These are phyloP conservation scores for Latheticus oryzae DNA, from an alignment of 2,888 invertebrate genomes.

Conservation along the genomic window DNA sequence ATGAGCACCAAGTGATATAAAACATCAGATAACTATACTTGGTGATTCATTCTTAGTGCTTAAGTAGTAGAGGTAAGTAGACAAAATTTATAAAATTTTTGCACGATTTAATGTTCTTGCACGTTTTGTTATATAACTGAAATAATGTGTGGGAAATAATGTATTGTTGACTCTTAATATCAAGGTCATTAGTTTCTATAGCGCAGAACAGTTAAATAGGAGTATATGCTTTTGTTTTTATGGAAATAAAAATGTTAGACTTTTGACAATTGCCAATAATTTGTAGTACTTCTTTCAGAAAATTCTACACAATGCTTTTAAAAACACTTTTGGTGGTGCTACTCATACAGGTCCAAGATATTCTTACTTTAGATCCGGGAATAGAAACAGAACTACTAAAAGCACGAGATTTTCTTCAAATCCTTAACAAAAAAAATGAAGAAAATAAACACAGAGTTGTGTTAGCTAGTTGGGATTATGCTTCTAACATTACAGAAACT, in stretches of 20 bases:
- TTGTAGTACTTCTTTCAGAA: no score
- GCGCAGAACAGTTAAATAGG: no score
- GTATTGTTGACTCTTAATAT: no score
- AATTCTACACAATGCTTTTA: no score
- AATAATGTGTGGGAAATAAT: no score
- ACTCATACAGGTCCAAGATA: neutral
- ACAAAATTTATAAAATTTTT: no score
- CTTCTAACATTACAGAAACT: conserved; percentile 80
- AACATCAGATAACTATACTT: conserved; percentile 8
- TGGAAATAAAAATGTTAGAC: no score
- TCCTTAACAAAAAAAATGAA: conserved; percentile 73
- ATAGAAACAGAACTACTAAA: conserved; percentile 69
- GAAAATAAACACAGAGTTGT: conserved; percentile 71
- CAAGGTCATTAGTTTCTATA: no score
- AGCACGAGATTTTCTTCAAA: conserved; percentile 72
- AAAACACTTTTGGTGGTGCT: neutral
- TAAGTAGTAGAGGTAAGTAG: conserved; percentile 1
- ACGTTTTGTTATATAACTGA: no score
- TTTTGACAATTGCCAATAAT: no score
- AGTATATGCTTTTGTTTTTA: no score
- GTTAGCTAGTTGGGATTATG: conserved; percentile 79
- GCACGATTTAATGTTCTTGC: no score
- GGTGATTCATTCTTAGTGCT: conserved; percentile 5
- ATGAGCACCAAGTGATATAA: conserved; percentile 17
- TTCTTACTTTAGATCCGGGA: conserved; percentile 59